Evolutionary conservation across 2,113 vertebrate species (phyloP).

Genomic region (Todiramphus chloris): DNA sequence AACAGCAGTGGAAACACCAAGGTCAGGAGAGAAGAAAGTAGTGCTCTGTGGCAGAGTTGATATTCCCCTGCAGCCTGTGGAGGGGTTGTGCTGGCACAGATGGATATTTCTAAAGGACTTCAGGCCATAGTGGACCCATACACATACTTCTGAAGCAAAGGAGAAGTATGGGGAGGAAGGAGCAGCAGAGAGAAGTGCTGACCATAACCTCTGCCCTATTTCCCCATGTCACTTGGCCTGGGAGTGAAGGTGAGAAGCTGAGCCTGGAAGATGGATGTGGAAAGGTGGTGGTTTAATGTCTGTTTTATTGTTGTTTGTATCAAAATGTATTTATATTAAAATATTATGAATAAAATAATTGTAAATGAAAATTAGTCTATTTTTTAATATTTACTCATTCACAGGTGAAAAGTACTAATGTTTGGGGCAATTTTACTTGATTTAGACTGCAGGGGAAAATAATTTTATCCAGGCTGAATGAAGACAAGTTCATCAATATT

Average conservation of each 20-base stretch:
- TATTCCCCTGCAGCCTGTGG: fast-evolving
- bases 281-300: not conserved
- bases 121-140: not conserved
- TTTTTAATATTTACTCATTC: not conserved
- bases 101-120: not conserved
- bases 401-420: not conserved
- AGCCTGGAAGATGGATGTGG: not conserved
- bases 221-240: fast-evolving
- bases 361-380: not conserved
- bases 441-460: not conserved
- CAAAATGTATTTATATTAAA: not conserved
- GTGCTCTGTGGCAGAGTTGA: fast-evolving
- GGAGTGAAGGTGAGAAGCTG: not conserved
- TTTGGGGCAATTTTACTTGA: not conserved
- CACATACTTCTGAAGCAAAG: not conserved
- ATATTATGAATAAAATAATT: not conserved
- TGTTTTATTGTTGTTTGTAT: not conserved
- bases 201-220: no score
- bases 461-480: not conserved
- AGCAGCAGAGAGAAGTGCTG: not conserved
- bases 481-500: not conserved
- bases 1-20: not conserved
- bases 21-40: not conserved
- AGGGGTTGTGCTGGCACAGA: not conserved
- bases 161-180: not conserved